Evolutionary conservation across 2,888 invertebrate genomes (phyloP).

Genomic region (Acanthococcus lagerstroemiae): DNA sequence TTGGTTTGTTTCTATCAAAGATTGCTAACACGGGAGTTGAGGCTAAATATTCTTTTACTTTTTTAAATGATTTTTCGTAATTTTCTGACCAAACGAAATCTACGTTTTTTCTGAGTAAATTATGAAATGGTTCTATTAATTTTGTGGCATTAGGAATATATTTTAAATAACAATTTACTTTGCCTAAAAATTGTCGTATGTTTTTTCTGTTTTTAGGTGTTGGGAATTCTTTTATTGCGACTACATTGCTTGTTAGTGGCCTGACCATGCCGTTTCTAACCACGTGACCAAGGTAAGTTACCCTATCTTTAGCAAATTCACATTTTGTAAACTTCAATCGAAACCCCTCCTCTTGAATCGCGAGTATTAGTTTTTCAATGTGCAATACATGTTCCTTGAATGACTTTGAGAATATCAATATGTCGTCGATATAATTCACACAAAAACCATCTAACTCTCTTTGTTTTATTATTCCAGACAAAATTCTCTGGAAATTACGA

Average conservation of each 20-base stretch:
- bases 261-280: constrained; percentile 10
- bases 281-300: constrained; percentile 12
- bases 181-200: constrained; percentile 26
- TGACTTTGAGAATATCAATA: constrained; percentile 33
- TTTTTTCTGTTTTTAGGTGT: constrained; percentile 16
- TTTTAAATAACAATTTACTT: constrained; percentile 29
- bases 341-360: constrained; percentile 30
- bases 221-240: constrained; percentile 16
- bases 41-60: constrained; percentile 25
- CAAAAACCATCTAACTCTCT: background rate
- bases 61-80: constrained; percentile 32
- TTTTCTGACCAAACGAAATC: constrained; percentile 33
- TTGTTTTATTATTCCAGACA: background rate
- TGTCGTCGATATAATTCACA: background rate
- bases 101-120: constrained; percentile 30
- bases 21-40: constrained; percentile 33
- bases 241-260: constrained; percentile 19
- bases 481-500: background rate
- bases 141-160: constrained; percentile 20
- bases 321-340: constrained; percentile 6
- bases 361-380: constrained; percentile 34
- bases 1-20: constrained; percentile 28
- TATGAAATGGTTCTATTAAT: constrained; percentile 16
- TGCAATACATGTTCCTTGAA: constrained; percentile 35
- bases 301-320: background rate